Conservation (phyloP, 2,888 invertebrate genomes). For the Halictus ligatus region DNA sequence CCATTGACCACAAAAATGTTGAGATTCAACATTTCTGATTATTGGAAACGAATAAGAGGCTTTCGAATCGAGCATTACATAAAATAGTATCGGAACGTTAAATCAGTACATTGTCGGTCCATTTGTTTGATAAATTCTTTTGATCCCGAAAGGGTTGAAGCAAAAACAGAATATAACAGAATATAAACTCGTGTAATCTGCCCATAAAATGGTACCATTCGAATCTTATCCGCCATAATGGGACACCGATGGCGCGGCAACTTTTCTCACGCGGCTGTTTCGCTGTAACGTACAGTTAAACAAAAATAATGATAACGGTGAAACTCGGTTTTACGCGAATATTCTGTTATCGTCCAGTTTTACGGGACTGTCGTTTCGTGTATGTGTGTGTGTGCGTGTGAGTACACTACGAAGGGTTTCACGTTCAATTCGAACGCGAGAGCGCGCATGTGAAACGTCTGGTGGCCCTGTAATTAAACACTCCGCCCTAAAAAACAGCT, state of each 20-base stretch:
- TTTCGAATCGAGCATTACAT: too few species aligned
- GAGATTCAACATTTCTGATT: too few species aligned
- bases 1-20: too few species aligned
- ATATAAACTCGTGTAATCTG: background rate
- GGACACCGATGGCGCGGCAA: slow-evolving; percentile 16
- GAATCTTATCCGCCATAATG: background rate
- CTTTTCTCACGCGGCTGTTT: slow-evolving; percentile 26
- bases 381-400: background rate
- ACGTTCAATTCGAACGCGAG: slow-evolving; percentile 16
- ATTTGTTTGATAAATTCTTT: background rate
- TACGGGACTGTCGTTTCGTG: slow-evolving; percentile 30
- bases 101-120: too few species aligned
- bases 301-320: slow-evolving; percentile 47
- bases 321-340: slow-evolving; percentile 31
- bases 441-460: background rate
- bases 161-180: background rate
- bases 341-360: slow-evolving; percentile 51
- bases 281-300: background rate
- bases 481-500: slow-evolving; percentile 27
- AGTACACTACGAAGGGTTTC: slow-evolving; percentile 14
- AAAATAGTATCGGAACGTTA: too few species aligned
- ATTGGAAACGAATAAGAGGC: too few species aligned
- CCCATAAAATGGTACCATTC: background rate
- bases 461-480: slow-evolving; percentile 40
- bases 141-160: background rate